These are phyloP conservation scores for Lucilia sericata DNA, from an alignment of 1,140 invertebrate genomes.

Conservation along the genomic window DNA sequence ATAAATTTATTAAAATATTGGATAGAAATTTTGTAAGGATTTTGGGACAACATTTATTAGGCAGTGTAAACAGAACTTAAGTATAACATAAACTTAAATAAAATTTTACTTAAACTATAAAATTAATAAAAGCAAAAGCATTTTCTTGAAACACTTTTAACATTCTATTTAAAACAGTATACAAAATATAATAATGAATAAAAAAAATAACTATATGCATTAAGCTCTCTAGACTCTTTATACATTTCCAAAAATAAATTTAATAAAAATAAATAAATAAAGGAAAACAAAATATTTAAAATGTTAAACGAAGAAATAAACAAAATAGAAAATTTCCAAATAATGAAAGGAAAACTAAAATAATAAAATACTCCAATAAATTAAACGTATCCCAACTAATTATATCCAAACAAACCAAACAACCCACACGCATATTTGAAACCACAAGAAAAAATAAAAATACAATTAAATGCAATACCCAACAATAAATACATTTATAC, in stretches of 20 bases:
- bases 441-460: not conserved
- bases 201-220: not conserved
- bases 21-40: not conserved
- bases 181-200: no score
- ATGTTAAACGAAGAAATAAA: not conserved
- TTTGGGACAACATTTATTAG: not conserved
- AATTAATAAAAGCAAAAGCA: not conserved
- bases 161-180: constrained; percentile 21
- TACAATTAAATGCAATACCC: constrained; percentile 7
- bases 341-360: not conserved
- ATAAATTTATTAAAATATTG: no score
- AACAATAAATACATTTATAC: constrained; percentile 7
- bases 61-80: not conserved
- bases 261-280: not conserved
- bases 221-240: constrained; percentile 23
- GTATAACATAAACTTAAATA: not conserved
- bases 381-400: constrained; percentile 21
- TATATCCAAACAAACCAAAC: not conserved
- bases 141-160: not conserved
- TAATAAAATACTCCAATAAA: constrained; percentile 3
- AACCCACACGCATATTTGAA: not conserved
- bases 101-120: constrained; percentile 17
- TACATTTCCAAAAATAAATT: not conserved
- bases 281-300: not conserved
- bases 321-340: constrained; percentile 14